phyloP scores from a whole-genome alignment of 1,140 invertebrate genomes.

The Tetragonula clypearis region DNA sequence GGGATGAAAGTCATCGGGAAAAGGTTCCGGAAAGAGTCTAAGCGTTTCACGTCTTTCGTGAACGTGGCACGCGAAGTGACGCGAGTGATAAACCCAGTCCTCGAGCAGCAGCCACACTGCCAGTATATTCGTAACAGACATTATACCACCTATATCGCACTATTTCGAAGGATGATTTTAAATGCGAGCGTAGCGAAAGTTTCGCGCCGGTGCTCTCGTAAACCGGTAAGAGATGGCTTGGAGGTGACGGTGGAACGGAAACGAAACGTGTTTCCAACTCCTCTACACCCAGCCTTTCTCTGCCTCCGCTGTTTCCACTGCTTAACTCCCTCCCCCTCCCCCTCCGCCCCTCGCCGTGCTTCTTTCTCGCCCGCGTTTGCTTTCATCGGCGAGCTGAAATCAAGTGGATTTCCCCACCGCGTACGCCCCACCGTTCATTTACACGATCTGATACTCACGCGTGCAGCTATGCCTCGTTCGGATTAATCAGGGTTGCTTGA shows the following conservation, averaged over 20 bases:
- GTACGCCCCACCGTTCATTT: neutral
- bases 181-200: conserved; percentile 59
- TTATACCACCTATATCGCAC: conserved; percentile 55
- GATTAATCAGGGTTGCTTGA: neutral
- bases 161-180: conserved; percentile 67
- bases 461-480: neutral
- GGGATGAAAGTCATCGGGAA: conserved; percentile 44
- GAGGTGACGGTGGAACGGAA: conserved; percentile 59
- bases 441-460: conserved; percentile 14
- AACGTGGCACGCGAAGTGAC: conserved; percentile 50
- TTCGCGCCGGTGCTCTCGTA: conserved; percentile 54
- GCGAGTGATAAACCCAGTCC: conserved; percentile 60
- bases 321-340: neutral
- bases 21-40: conserved; percentile 56
- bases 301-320: conserved; percentile 15
- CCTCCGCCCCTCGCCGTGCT: neutral
- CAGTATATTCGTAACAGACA: conserved; percentile 60
- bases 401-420: conserved; percentile 45
- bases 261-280: conserved; percentile 63
- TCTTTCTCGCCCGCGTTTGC: conserved; percentile 18
- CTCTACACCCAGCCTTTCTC: neutral
- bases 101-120: neutral
- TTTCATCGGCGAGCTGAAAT: conserved; percentile 49
- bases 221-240: conserved; percentile 64
- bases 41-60: conserved; percentile 54